These are phyloP conservation scores for Coendou prehensilis DNA, from an alignment of 2,797 vertebrate genomes.

Conservation along the genomic window DNA sequence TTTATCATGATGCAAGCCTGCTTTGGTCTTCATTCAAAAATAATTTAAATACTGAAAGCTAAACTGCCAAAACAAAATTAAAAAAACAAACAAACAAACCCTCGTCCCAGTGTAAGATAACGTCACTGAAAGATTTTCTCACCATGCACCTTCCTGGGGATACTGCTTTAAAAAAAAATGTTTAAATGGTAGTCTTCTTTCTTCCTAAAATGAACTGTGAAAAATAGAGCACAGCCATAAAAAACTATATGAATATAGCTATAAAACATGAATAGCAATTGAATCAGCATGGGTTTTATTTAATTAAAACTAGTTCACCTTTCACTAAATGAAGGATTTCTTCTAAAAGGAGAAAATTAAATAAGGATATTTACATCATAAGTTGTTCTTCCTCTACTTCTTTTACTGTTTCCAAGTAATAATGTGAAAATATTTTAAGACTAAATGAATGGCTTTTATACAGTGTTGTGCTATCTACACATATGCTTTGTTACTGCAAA, in stretches of 20 bases:
- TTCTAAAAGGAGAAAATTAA: slow-evolving; percentile 55
- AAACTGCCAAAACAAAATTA: neutral
- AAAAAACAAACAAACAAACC: neutral
- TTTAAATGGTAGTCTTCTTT: neutral
- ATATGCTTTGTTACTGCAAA: neutral
- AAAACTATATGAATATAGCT: slow-evolving; percentile 9
- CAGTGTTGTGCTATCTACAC: neutral
- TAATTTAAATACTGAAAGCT: slow-evolving; percentile 3
- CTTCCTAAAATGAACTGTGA: slow-evolving; percentile 43
- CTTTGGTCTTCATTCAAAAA: neutral
- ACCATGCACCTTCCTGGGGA: neutral
- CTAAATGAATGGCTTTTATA: neutral
- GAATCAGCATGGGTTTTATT: slow-evolving; percentile 68
- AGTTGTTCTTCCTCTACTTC: neutral
- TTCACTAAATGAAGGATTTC: slow-evolving; percentile 49
- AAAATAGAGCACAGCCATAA: slow-evolving; percentile 17
- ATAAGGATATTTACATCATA: slow-evolving; percentile 28
- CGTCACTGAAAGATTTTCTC: neutral
- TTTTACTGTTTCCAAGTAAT: slow-evolving; percentile 54
- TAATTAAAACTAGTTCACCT: slow-evolving; percentile 32
- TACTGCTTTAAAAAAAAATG: neutral
- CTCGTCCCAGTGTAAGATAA: neutral
- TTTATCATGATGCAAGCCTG: neutral
- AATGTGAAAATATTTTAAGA: slow-evolving; percentile 52
- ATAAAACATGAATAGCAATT: slow-evolving; percentile 1